Evolutionary conservation across 1,140 invertebrate species (phyloP).

Genomic region (Heliconius himera): DNA sequence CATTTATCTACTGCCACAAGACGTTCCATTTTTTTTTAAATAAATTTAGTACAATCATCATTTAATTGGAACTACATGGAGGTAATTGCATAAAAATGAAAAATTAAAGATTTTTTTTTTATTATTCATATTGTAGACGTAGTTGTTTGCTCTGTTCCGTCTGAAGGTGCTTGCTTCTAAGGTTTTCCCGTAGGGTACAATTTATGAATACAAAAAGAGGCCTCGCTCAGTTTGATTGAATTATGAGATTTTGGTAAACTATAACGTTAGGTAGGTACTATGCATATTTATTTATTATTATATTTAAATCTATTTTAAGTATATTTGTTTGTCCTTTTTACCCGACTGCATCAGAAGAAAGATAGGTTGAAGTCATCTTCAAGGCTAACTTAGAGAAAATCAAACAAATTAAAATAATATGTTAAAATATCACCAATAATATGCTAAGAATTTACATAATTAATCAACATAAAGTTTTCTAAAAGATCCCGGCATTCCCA

Average conservation of each 20-base stretch:
- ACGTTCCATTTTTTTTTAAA: no score
- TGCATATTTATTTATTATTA: not conserved
- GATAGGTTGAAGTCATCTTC: no score
- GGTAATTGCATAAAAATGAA: no score
- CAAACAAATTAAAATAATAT: not conserved
- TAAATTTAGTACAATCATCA: not conserved
- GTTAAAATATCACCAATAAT: not conserved
- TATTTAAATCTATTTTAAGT: not conserved
- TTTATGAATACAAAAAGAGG: slow-evolving; percentile 23
- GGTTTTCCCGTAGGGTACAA: slow-evolving; percentile 9
- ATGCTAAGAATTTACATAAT: slow-evolving; percentile 8
- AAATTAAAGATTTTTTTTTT: no score
- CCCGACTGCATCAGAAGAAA: no score
- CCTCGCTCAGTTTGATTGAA: slow-evolving; percentile 2
- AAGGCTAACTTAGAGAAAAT: not conserved
- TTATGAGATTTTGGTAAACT: slow-evolving; percentile 10
- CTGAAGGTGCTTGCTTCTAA: not conserved
- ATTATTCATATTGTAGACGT: no score
- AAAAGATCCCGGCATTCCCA: slow-evolving; percentile 52
- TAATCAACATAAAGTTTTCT: slow-evolving; percentile 56
- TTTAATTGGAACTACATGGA: not conserved
- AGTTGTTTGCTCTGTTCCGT: not conserved
- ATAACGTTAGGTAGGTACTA: slow-evolving; percentile 1
- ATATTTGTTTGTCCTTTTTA: not conserved
- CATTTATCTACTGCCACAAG: no score